phyloP scores from a whole-genome alignment of 2,797 vertebrate genomes.

The Phalanger gymnotis region DNA sequence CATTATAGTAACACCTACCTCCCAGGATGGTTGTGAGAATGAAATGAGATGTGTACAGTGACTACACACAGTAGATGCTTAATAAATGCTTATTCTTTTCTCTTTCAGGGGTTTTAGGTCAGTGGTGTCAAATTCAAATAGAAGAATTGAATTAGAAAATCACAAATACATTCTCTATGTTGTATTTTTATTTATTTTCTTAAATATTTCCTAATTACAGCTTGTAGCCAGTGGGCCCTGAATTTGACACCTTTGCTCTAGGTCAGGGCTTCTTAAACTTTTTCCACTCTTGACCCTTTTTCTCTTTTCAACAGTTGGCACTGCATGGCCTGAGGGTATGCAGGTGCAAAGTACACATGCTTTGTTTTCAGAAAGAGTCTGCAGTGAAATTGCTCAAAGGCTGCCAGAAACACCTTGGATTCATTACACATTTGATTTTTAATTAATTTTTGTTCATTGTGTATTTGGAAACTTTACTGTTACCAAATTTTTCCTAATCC shows the following conservation, averaged over 20 bases:
- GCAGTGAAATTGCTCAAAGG: too few species aligned
- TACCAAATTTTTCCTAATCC: too few species aligned
- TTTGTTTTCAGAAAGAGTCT: too few species aligned
- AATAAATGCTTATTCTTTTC: neutral
- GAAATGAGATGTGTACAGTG: neutral
- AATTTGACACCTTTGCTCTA: neutral
- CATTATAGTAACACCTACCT: neutral
- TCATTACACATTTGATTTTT: too few species aligned
- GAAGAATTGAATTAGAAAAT: neutral
- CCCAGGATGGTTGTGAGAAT: neutral
- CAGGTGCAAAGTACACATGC: too few species aligned
- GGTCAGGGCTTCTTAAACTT: too few species aligned
- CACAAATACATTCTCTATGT: neutral
- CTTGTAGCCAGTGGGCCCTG: neutral
- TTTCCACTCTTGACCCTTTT: too few species aligned
- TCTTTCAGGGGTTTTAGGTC: neutral
- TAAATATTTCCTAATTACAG: neutral
- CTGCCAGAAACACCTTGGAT: too few species aligned
- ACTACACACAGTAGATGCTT: neutral
- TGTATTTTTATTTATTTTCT: neutral
- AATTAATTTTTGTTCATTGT: too few species aligned
- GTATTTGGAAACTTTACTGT: too few species aligned
- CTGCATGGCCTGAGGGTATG: too few species aligned
- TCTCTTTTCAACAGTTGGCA: too few species aligned
- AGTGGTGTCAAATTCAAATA: neutral